These are phyloP conservation scores for Callimorpha dominula DNA, from an alignment of 2,888 invertebrate genomes.

Conservation along the genomic window DNA sequence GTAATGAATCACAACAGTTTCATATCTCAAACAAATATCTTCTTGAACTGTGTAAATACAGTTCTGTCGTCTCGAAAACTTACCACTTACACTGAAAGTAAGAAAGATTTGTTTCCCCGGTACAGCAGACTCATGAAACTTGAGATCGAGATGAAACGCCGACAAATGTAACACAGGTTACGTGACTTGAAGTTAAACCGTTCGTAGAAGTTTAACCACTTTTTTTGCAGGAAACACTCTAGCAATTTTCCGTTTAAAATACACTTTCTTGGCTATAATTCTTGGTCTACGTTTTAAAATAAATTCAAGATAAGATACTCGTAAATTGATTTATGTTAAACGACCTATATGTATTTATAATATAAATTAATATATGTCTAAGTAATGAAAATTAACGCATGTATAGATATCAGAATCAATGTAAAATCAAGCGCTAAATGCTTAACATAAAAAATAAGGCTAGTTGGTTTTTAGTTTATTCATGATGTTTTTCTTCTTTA, in stretches of 20 bases:
- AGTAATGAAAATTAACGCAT: not conserved
- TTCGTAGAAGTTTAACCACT: conserved; percentile 22
- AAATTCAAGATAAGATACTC: not conserved
- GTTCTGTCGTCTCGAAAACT: conserved; percentile 23
- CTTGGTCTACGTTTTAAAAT: not conserved
- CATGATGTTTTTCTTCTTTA: not conserved
- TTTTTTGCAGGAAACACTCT: conserved; percentile 27
- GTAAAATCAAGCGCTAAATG: not conserved
- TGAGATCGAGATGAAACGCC: conserved; percentile 51
- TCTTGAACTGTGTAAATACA: not conserved
- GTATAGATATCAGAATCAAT: not conserved
- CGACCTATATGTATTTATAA: not conserved
- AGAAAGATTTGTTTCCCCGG: conserved; percentile 47
- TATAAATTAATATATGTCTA: not conserved
- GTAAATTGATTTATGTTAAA: not conserved
- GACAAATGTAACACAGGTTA: conserved; percentile 47
- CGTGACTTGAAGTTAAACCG: conserved; percentile 49
- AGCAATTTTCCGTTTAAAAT: conserved; percentile 19
- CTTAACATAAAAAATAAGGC: not conserved
- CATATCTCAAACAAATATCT: not conserved
- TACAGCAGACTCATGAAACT: conserved; percentile 50
- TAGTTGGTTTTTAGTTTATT: not conserved
- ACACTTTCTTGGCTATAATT: conserved; percentile 28
- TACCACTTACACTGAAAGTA: conserved; percentile 34
- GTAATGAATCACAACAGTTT: not conserved